Conservation (phyloP, 1,140 invertebrate genomes). For the Pseudoatta argentina region DNA sequence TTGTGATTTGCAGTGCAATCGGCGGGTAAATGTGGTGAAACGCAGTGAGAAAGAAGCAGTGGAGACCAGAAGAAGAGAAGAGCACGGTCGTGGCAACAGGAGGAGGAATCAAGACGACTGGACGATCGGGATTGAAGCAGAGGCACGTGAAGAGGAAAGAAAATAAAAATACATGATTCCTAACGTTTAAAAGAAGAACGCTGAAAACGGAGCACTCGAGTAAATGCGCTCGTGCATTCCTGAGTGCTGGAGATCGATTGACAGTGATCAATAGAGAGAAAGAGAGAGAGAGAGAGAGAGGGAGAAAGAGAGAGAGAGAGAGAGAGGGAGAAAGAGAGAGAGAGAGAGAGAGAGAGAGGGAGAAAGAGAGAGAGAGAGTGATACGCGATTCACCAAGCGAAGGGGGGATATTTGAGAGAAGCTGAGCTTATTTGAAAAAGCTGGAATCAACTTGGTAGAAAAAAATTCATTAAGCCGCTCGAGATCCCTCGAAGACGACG, state of each 20-base stretch:
- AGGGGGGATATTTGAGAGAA: not conserved
- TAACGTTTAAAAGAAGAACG: constrained; percentile 1
- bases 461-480: not conserved
- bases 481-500: not conserved
- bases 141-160: not conserved
- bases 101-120: constrained; percentile 36
- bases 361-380: too few species aligned
- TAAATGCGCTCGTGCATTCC: not conserved
- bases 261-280: not conserved
- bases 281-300: too few species aligned
- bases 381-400: not conserved
- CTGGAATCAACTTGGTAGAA: not conserved
- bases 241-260: not conserved
- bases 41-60: constrained; percentile 58
- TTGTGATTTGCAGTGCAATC: constrained; percentile 64
- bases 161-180: too few species aligned
- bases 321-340: too few species aligned
- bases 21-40: constrained; percentile 70
- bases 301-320: too few species aligned
- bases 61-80: constrained; percentile 1
- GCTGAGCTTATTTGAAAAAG: not conserved
- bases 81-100: constrained; percentile 13
- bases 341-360: too few species aligned
- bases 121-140: constrained; percentile 25
- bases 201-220: not conserved